These are phyloP conservation scores for Patella pellucida DNA, from an alignment of 2,888 invertebrate genomes.

Conservation along the genomic window DNA sequence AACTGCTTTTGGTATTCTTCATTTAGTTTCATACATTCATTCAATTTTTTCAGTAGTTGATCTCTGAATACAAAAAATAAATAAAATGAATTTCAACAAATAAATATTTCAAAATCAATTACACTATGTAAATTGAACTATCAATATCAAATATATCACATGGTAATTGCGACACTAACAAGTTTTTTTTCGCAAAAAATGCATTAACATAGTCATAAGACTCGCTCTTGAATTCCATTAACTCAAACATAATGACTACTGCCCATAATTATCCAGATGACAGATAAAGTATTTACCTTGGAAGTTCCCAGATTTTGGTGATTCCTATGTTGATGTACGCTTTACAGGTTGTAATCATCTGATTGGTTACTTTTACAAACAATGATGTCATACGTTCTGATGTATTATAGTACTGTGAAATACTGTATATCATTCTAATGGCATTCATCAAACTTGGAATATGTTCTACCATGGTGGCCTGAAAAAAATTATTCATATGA, in stretches of 20 bases:
- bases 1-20: slow-evolving; percentile 85
- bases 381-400: slow-evolving; percentile 95
- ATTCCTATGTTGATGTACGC: slow-evolving; percentile 84
- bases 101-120: no score
- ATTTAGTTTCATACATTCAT: slow-evolving; percentile 89
- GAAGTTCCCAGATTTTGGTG: slow-evolving; percentile 90
- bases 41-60: slow-evolving; percentile 81
- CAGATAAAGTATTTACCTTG: slow-evolving; percentile 73
- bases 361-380: slow-evolving; percentile 98
- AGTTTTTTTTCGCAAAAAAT: no score
- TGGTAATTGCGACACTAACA: no score
- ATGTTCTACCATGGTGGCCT: slow-evolving; percentile 89
- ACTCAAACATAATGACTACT: no score
- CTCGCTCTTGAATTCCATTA: no score
- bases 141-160: no score
- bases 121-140: no score
- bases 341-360: slow-evolving; percentile 97
- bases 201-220: no score
- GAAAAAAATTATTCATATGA: slow-evolving; percentile 36
- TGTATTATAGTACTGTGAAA: slow-evolving; percentile 96
- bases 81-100: neutral
- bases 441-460: slow-evolving; percentile 91
- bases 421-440: slow-evolving; percentile 91
- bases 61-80: slow-evolving; percentile 45
- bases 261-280: no score